These are phyloP conservation scores for Trachops cirrhosus DNA, from an alignment of 2,797 vertebrate species.

Conservation along the genomic window DNA sequence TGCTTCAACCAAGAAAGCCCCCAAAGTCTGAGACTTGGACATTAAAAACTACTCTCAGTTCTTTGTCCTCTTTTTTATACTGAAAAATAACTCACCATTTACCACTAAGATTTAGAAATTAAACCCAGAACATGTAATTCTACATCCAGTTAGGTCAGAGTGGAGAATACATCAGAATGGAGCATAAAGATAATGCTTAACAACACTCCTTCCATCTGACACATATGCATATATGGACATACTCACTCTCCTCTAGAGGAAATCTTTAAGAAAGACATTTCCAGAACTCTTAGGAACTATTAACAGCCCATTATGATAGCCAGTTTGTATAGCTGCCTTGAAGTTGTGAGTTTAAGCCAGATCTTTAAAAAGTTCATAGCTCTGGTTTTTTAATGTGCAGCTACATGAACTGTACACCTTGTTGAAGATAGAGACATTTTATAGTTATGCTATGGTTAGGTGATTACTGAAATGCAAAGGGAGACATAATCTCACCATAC, in stretches of 20 bases:
- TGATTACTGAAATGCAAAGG: neutral
- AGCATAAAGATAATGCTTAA: constrained; percentile 65
- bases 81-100: constrained; percentile 59
- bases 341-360: constrained; percentile 6
- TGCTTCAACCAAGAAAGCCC: constrained; percentile 45
- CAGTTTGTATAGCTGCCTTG: neutral
- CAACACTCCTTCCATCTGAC: neutral
- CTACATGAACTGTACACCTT: neutral
- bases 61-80: constrained; percentile 43
- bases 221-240: neutral
- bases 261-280: constrained; percentile 31
- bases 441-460: neutral
- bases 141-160: constrained; percentile 51
- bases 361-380: neutral
- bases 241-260: constrained; percentile 1
- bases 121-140: constrained; percentile 60
- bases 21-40: constrained; percentile 44
- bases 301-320: constrained; percentile 5
- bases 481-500: neutral
- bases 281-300: neutral
- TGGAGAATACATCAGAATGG: constrained; percentile 48
- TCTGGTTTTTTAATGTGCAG: neutral
- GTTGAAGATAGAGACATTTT: neutral
- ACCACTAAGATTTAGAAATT: constrained; percentile 66
- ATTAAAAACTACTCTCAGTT: constrained; percentile 50